Conservation (phyloP, 2,888 invertebrate species). For the Chaetoderma sp. region DNA sequence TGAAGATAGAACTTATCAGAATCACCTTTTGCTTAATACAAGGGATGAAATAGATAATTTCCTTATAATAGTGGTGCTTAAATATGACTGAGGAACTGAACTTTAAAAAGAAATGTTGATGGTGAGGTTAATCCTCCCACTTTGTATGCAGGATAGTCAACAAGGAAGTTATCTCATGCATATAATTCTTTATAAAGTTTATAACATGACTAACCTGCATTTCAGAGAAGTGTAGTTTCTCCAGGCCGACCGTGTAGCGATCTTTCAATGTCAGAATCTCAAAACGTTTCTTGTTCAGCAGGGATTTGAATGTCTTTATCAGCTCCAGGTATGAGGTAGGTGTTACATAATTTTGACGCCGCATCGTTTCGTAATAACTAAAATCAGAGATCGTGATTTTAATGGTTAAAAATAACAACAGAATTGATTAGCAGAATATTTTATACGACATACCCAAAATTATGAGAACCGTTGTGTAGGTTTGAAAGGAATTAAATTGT, state of each 20-base stretch:
- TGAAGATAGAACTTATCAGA: too few relatives aligned
- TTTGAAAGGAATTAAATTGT: too few relatives aligned
- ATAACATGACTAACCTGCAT: slow-evolving; percentile 62
- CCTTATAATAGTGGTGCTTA: too few relatives aligned
- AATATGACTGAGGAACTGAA: too few relatives aligned
- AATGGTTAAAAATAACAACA: not conserved
- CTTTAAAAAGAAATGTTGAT: too few relatives aligned
- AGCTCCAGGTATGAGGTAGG: slow-evolving; percentile 69
- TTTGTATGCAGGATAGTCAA: too few relatives aligned
- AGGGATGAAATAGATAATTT: too few relatives aligned
- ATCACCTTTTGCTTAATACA: too few relatives aligned
- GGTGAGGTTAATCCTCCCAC: too few relatives aligned
- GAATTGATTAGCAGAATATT: not conserved
- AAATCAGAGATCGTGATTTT: not conserved
- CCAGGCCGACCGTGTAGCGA: slow-evolving; percentile 76
- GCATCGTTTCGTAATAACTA: slow-evolving; percentile 64
- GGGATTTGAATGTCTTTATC: slow-evolving; percentile 67
- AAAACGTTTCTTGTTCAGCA: slow-evolving; percentile 64
- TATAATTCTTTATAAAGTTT: too few relatives aligned
- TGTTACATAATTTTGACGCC: slow-evolving; percentile 66
- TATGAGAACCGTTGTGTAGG: not conserved
- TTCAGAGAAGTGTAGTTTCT: slow-evolving; percentile 67
- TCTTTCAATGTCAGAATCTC: slow-evolving; percentile 67
- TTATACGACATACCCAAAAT: not conserved
- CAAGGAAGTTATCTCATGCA: too few relatives aligned